These are phyloP conservation scores for Columba janthina DNA, from an alignment of 2,113 vertebrate species.

Conservation along the genomic window DNA sequence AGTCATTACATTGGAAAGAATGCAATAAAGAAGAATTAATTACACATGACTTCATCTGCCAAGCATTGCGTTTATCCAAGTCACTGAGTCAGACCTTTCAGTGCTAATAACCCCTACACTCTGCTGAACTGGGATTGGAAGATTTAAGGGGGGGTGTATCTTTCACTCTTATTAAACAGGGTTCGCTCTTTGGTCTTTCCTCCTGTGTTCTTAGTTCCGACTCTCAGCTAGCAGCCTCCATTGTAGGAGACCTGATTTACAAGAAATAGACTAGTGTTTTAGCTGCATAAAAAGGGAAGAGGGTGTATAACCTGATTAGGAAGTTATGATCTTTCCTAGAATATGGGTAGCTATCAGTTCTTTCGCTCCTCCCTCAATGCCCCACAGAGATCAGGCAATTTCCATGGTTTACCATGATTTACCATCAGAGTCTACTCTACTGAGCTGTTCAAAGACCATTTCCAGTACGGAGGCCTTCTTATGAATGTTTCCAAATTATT, in stretches of 20 bases:
- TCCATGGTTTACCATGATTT: not conserved
- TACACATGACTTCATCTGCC: slow-evolving; percentile 53
- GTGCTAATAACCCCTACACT: not conserved
- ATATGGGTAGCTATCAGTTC: not conserved
- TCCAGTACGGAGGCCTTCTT: not conserved
- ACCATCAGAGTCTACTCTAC: not conserved
- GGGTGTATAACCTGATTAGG: not conserved
- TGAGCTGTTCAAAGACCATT: not conserved
- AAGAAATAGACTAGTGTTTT: not conserved
- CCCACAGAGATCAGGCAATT: not conserved
- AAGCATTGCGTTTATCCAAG: slow-evolving; percentile 7
- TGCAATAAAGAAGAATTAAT: slow-evolving; percentile 46
- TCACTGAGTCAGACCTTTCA: slow-evolving; percentile 52
- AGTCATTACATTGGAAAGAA: slow-evolving; percentile 68
- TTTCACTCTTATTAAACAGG: not conserved
- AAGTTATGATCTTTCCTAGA: not conserved
- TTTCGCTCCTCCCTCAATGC: not conserved
- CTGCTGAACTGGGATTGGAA: not conserved
- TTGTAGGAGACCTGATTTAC: not conserved
- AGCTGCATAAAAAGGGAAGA: not conserved
- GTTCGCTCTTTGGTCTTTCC: not conserved
- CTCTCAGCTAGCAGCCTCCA: not conserved
- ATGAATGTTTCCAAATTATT: not conserved
- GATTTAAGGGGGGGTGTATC: not conserved
- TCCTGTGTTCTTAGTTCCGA: not conserved